Evolutionary conservation across 2,113 vertebrate genomes (phyloP), one percentile per base, ranked within the genome.

Genomic region (Alces alces): DNA sequence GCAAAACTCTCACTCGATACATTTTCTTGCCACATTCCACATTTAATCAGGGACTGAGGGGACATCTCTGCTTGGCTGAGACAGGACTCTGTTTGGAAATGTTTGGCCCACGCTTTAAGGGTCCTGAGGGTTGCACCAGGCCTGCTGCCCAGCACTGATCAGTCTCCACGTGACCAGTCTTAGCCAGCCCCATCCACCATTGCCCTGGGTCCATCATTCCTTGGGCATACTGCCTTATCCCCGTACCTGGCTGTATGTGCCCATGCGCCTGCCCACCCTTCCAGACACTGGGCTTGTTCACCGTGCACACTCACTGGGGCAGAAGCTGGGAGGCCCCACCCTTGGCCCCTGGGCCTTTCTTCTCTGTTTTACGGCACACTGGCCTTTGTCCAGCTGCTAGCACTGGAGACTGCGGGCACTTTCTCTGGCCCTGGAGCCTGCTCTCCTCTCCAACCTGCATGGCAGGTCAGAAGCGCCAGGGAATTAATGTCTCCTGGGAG

Each of bases 91-190:
- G 14, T 47, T 55, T 23, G 58, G 45, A 64, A 76, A 95, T 60
- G 7, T 19, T 27, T 17, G 2, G 6, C 6, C 25, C 36, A 21
- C 4, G 28, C n/a, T 6, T 2, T 10, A 16, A 9, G 2, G 47
- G 13, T 7, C 36, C 86, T 2, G 28, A 55, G n/a, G 33, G 57
- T 57, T 73, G 43, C 2, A 1, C 76, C 43, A 45, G 17, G 2
- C 7, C 52, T 30, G 36, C 47, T 23, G 14, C n/a, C 54, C 28
- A 33, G 54, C 33, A 1, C 87, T 25, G 84, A 23, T 82, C 52
- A 12, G 30, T 12, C 25, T 57, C 55, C 45, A 27, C 25, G 11
- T 28, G 19, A 13, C 70, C 70, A 45, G n/a, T 36, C 19, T 43
- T 47, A 19, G 33, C 25, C 52, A 28, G 36, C 50, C 23, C 61